Evolutionary conservation across 2,888 invertebrate species (phyloP).

Genomic region (Tipula unca): DNA sequence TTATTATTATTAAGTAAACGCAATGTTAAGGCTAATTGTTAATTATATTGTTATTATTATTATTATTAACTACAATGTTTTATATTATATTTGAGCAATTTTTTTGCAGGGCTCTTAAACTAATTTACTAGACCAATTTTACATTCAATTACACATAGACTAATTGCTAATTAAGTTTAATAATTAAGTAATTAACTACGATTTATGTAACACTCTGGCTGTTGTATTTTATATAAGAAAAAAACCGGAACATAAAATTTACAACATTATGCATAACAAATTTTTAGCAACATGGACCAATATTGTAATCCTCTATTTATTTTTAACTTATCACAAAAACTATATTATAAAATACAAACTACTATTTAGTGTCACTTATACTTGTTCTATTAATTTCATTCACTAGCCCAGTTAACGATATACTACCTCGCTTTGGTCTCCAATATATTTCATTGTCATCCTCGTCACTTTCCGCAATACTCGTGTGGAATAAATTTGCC

Average conservation of each 20-base stretch:
- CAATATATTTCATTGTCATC: conserved; percentile 23
- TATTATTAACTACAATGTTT: too few species aligned
- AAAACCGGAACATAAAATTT: too few species aligned
- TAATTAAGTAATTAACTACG: background rate
- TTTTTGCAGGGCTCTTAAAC: background rate
- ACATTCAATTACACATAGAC: too few species aligned
- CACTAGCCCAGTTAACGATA: conserved; percentile 24
- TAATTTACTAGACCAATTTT: background rate
- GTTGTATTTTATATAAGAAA: too few species aligned
- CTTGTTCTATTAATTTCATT: conserved; percentile 21
- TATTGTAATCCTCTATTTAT: background rate
- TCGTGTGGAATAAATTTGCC: background rate
- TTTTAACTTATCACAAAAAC: background rate
- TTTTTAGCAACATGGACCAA: background rate
- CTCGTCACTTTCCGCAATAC: conserved; percentile 19
- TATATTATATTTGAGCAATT: background rate
- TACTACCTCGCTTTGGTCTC: conserved; percentile 26
- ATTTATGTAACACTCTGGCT: too few species aligned
- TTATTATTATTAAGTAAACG: background rate
- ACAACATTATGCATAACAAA: too few species aligned
- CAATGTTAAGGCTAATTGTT: background rate
- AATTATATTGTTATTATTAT: background rate
- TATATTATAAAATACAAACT: background rate
- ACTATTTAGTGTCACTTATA: background rate
- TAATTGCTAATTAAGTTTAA: background rate